Evolutionary conservation across 2,797 vertebrate species (phyloP).

Genomic region (Ispidina picta): DNA sequence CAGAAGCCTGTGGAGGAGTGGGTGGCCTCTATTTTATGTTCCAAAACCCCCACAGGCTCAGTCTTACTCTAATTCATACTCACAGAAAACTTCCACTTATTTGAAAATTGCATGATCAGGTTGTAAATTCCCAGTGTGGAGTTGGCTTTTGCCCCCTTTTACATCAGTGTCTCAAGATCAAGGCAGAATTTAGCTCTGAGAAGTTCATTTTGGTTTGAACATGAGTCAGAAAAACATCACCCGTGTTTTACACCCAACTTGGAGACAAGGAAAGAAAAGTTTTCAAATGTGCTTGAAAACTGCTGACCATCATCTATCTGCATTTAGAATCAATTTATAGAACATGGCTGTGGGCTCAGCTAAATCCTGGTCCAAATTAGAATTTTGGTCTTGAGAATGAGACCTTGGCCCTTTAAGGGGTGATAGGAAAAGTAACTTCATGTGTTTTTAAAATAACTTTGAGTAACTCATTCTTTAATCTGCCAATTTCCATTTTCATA

Average conservation of each 20-base stretch:
- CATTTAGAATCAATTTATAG: not conserved
- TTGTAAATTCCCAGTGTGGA: not conserved
- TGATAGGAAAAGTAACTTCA: slow-evolving; percentile 5
- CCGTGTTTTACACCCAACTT: not conserved
- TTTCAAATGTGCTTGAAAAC: not conserved
- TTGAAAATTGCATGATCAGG: not conserved
- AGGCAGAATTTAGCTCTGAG: not conserved
- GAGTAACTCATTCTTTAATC: slow-evolving; percentile 62
- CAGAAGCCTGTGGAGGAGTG: not conserved
- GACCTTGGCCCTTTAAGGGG: not conserved
- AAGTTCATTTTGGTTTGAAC: not conserved
- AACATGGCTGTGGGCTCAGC: not conserved
- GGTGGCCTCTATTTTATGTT: not conserved
- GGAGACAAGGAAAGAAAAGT: not conserved
- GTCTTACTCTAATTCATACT: not conserved
- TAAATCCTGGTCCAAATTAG: not conserved
- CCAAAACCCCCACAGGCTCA: not conserved
- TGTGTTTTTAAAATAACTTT: slow-evolving; percentile 49
- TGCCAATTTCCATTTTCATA: slow-evolving; percentile 63
- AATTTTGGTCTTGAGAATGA: not conserved
- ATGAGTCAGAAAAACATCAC: not conserved
- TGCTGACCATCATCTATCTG: not conserved
- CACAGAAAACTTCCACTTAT: accelerated
- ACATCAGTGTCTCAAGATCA: accelerated
- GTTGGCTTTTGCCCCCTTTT: accelerated